These are phyloP conservation scores for Mya arenaria DNA, from an alignment of 1,140 invertebrate species.

Conservation along the genomic window DNA sequence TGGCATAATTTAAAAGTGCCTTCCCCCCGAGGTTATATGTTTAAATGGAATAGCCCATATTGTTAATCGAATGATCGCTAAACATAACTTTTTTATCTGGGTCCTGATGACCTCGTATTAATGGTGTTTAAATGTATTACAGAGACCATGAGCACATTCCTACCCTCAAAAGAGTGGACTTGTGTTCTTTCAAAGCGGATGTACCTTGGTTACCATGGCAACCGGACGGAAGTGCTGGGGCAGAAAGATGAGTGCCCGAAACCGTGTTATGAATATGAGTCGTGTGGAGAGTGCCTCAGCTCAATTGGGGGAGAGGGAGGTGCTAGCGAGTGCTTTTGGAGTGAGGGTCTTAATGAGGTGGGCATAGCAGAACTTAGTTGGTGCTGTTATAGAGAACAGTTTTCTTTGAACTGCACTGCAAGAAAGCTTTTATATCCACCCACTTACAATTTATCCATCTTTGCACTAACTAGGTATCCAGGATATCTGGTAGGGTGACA, in stretches of 20 bases:
- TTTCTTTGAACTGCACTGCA: too few relatives aligned
- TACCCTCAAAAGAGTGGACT: constrained; percentile 86
- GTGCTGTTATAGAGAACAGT: too few relatives aligned
- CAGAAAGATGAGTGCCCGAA: constrained; percentile 84
- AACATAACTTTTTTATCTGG: too few relatives aligned
- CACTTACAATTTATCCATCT: too few relatives aligned
- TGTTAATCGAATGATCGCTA: too few relatives aligned
- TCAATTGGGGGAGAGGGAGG: constrained; percentile 89
- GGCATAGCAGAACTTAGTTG: not conserved
- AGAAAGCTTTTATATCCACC: too few relatives aligned
- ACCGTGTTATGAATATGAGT: constrained; percentile 87
- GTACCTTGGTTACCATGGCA: constrained; percentile 78
- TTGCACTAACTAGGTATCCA: too few relatives aligned
- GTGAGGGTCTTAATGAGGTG: constrained; percentile 89
- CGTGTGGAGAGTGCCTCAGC: constrained; percentile 90
- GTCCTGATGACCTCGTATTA: too few relatives aligned
- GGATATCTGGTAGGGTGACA: too few relatives aligned
- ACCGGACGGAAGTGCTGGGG: not conserved
- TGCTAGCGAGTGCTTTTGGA: constrained; percentile 94
- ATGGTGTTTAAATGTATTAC: constrained; percentile 89
- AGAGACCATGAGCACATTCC: constrained; percentile 67
- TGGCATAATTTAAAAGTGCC: too few relatives aligned
- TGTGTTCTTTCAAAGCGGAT: constrained; percentile 86
- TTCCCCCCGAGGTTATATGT: not conserved
- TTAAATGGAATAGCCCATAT: constrained; percentile 80